Evolutionary conservation across 2,797 vertebrate species (phyloP).

Genomic region (Arrhamphus sclerolepis): DNA sequence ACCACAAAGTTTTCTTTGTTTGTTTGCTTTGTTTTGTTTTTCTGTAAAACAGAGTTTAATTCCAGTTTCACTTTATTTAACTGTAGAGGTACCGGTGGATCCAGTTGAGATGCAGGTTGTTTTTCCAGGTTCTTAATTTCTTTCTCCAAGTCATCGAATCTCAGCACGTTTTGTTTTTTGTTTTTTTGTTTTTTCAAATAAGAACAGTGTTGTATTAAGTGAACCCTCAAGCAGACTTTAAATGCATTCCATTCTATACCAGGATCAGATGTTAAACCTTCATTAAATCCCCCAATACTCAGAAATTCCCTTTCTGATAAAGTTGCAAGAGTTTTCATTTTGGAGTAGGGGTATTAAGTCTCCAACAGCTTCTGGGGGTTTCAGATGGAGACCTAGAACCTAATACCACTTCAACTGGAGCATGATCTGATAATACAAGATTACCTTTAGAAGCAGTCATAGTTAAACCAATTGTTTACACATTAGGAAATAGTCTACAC

Average conservation of each 20-base stretch:
- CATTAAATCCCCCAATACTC: not conserved
- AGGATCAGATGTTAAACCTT: not conserved
- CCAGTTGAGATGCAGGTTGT: not conserved
- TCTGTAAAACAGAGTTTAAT: not conserved
- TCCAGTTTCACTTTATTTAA: not conserved
- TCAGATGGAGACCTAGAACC: not conserved
- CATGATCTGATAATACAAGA: slow-evolving; percentile 9
- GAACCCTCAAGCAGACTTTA: not conserved
- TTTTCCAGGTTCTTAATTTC: not conserved
- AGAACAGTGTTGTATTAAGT: not conserved
- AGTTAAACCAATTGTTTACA: slow-evolving; percentile 4
- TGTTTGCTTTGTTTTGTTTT: too few species aligned
- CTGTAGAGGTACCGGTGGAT: not conserved
- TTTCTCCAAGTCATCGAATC: not conserved
- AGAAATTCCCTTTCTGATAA: slow-evolving; percentile 4
- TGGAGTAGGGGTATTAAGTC: slow-evolving; percentile 5
- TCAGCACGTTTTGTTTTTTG: too few species aligned
- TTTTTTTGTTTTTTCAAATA: not conserved
- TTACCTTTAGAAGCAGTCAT: not conserved
- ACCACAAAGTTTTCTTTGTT: not conserved
- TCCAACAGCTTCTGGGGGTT: not conserved
- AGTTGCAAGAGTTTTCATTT: not conserved
- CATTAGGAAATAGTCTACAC: slow-evolving; percentile 15
- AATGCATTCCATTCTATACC: not conserved
- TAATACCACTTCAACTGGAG: slow-evolving; percentile 1